Base-by-base conservation (phyloP, 2,113 vertebrate species). In the Meriones unguiculatus region DNA sequence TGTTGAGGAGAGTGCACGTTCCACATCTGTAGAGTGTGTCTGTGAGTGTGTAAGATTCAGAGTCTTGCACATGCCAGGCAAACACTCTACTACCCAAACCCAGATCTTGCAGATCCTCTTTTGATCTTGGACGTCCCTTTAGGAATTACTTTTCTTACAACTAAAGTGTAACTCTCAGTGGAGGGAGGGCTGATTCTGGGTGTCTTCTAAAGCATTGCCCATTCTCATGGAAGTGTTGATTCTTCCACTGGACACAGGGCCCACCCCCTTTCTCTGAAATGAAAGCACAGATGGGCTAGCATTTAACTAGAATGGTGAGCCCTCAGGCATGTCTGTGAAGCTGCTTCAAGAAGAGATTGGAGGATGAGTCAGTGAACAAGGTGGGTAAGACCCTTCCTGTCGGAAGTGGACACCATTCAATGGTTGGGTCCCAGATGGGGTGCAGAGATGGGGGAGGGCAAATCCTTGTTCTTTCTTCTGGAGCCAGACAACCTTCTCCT, bases 281-380 rank as follows among this genome's bases (percentile, higher is more conserved):
- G 35, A n/a, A 22, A 64, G 59, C 59, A 24, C 81, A 84, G 59
- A 11, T 15, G 5, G 7, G n/a, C 13, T 64, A 38, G 54, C 4
- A n/a, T 35, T 82, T n/a, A n/a, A 59, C 54, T 78, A 25, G 35
- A 82, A 82, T 38, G 57, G 9, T 59, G 22, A 24, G 35, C 11
- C 12, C 24, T 9, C n/a, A 24, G 12, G 22, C 12, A 7, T 64
- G 20, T 35, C 46, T 81, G 17, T 32, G 41, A 67, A 4, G 41
- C 11, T 82, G 50, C 41, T 41, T 70, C 77, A 28, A 70, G 67
- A 72, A 3, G 1, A 22, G 28, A 62, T 7, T 0, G 6, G 41
- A 1, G 50, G 1, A 6, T 15, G 69, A 64, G 5, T 52, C 38
- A 18, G 13, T 18, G 41, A 6, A 7, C 3, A 2, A 24, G 11